Evolutionary conservation across 2,797 vertebrate species (phyloP).

Genomic region (Mycteria americana): DNA sequence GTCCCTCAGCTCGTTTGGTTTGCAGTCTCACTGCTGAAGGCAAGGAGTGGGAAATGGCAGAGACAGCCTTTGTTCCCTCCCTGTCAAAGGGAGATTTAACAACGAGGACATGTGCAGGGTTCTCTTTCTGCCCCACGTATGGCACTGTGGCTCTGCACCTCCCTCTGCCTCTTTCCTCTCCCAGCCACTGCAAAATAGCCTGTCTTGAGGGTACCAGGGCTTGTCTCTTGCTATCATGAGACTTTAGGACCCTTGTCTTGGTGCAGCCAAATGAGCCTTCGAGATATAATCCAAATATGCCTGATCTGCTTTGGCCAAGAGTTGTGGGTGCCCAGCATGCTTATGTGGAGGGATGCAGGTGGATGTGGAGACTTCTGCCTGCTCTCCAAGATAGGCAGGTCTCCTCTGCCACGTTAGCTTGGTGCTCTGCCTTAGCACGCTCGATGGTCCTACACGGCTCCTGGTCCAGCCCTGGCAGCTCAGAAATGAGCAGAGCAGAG

Average conservation of each 20-base stretch:
- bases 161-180: neutral
- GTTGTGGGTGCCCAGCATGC: neutral
- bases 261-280: neutral
- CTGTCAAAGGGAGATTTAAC: neutral
- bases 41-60: neutral
- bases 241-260: neutral
- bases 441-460: neutral
- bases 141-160: neutral
- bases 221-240: neutral
- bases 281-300: neutral
- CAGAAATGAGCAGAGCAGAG: neutral
- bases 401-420: accelerated
- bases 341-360: accelerated
- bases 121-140: neutral
- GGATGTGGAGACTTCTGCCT: neutral
- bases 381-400: neutral
- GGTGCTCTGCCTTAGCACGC: neutral
- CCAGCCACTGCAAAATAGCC: accelerated
- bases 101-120: accelerated
- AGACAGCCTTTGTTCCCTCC: neutral
- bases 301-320: neutral
- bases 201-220: neutral
- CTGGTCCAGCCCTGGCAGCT: neutral
- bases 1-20: neutral
- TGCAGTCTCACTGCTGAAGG: neutral